phyloP scores from a whole-genome alignment of 2,888 invertebrate genomes.

The Syrista parreyssii region DNA sequence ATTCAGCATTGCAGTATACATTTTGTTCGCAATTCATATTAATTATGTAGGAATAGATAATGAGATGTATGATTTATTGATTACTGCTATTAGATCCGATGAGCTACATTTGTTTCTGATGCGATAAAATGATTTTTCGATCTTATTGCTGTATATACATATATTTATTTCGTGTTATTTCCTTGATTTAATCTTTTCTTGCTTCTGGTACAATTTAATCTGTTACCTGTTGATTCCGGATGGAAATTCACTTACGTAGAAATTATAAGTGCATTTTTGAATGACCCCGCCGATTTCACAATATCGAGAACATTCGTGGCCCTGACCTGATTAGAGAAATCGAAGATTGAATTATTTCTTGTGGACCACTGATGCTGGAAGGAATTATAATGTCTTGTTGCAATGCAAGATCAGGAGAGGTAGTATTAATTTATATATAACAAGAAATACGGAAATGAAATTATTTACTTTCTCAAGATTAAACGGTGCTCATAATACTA shows the following conservation, averaged over 20 bases:
- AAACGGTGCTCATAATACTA: neutral
- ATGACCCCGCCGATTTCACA: slow-evolving; percentile 32
- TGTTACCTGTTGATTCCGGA: neutral
- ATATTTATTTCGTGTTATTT: neutral
- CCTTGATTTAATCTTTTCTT: neutral
- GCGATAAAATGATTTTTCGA: neutral
- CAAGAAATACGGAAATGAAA: neutral
- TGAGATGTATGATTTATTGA: neutral
- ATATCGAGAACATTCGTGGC: slow-evolving; percentile 42
- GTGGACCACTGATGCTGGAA: neutral
- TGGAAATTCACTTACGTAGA: slow-evolving; percentile 35
- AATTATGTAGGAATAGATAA: neutral
- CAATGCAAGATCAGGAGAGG: neutral
- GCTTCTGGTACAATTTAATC: neutral
- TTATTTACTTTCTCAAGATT: neutral
- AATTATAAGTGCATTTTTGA: slow-evolving; percentile 44
- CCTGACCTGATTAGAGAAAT: slow-evolving; percentile 26
- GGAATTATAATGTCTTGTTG: neutral
- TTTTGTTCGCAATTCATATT: neutral
- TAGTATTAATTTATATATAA: neutral
- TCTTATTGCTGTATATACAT: neutral
- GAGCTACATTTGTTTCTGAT: neutral
- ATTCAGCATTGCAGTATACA: neutral
- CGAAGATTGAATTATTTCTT: neutral
- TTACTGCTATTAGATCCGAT: neutral